A percentile compares a stretch with the other conserved stretches of the same genome.
Conservation (phyloP, 2,113 vertebrate genomes). For the Macrotus californicus region DNA sequence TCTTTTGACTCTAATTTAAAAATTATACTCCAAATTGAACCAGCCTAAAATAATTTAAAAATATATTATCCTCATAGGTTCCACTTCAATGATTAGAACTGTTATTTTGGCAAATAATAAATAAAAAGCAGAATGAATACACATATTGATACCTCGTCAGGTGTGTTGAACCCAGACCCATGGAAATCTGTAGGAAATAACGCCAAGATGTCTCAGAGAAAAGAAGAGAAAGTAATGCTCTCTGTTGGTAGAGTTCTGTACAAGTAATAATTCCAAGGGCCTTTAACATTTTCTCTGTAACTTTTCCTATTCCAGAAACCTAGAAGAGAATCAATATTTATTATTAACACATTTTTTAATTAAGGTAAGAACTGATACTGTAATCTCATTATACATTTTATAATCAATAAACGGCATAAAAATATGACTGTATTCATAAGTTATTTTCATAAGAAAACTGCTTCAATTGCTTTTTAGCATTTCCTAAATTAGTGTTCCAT, state of each 20-base stretch:
- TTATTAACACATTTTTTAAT: constrained; percentile 15
- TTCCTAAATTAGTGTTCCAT: constrained; percentile 6
- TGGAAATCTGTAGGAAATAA: constrained; percentile 90
- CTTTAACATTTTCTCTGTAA: constrained; percentile 97
- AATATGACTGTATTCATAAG: not conserved
- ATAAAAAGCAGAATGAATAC: not conserved
- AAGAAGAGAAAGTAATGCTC: constrained; percentile 89
- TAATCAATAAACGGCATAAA: not conserved
- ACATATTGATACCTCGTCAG: constrained; percentile 84
- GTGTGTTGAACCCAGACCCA: constrained; percentile 90
- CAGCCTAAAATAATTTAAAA: not conserved
- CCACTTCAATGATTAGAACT: not conserved
- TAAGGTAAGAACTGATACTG: not conserved
- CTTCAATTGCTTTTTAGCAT: not conserved
- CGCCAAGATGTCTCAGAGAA: constrained; percentile 93
- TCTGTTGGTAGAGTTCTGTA: constrained; percentile 90
- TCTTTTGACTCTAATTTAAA: not conserved
- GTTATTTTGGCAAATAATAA: constrained; percentile 20
- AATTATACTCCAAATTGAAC: not conserved
- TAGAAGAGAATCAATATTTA: constrained; percentile 70
- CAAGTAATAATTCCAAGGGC: constrained; percentile 90
- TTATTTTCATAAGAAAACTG: not conserved
- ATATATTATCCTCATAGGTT: not conserved
- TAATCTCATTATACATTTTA: not conserved
- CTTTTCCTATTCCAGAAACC: constrained; percentile 96